Evolutionary conservation across 2,888 invertebrate genomes (phyloP), one percentile per base, ranked within the genome.

Genomic region (Lasioglossum lativentre): DNA sequence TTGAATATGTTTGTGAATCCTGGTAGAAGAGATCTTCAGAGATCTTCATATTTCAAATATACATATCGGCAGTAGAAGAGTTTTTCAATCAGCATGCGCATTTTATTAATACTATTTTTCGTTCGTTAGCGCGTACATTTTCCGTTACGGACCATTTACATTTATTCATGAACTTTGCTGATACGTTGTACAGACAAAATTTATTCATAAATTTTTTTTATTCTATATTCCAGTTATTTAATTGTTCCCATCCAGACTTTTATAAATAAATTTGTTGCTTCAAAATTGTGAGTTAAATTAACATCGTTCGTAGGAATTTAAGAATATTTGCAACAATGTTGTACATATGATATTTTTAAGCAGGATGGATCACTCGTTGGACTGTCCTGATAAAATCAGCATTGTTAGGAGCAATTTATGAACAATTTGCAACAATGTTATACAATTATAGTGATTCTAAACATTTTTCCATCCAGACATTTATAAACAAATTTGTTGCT

Each of bases 11-110:
- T 52, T 52, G 2, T 0, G 8, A 52, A 23, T 8, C 19, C 23
- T 0, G 19, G 2, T 6, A 2, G 23, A 8, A 52, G 1, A 19
- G 6, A 2, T 1, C 1, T 5, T 4, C 4, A n/a, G n/a, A n/a
- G 0, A 23, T 8, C 2, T 23, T 42, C 12, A 12, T 0, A 52
- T 52, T 52, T 2, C 23, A 52, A 10, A 52, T 52, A 5, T 19
- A 19, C 19, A 19, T 19, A 52, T 52, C 2, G 2, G 23, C 23
- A 23, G 19, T 0, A 23, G 19, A 47, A 47, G 8, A 23, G 4
- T 8, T 52, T 52, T 19, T 23, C 23, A 6, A 52, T 52, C 23
- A 52, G 5, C 2, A 47, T 19, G 23, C 23, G 23, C 47, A 23
- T 6, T 52, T 52, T 52, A 52, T 52, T 52, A 23, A 52, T 23